Conservation (phyloP, 2,888 invertebrate genomes). For the Hartigia nigra region DNA sequence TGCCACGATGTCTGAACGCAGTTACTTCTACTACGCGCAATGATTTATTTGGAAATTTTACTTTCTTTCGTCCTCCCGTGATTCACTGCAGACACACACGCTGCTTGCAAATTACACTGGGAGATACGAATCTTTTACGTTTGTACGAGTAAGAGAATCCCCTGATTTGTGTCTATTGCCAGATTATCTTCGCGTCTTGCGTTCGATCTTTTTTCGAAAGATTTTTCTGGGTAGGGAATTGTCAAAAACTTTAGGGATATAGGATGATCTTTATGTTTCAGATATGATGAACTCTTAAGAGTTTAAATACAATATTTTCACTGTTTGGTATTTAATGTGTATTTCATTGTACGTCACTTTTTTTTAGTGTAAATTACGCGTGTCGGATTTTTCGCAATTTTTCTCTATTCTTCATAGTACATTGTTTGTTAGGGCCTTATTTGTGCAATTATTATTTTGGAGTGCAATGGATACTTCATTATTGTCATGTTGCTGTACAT, state of each 20-base stretch:
- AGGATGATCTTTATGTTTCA: background rate
- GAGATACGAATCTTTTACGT: background rate
- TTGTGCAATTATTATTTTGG: background rate
- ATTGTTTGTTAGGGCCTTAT: background rate
- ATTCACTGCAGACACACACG: background rate
- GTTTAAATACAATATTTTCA: background rate
- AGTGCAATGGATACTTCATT: background rate
- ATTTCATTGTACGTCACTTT: background rate
- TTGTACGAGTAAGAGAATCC: background rate
- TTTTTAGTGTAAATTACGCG: background rate
- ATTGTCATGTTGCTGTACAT: background rate
- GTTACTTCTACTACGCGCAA: background rate
- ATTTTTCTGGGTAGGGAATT: background rate
- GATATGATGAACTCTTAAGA: background rate
- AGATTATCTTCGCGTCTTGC: background rate
- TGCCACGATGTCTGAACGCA: constrained; percentile 3
- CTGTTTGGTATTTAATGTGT: background rate
- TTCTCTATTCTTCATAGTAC: background rate
- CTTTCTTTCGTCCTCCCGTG: background rate
- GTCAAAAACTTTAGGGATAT: background rate
- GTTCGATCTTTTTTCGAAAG: background rate
- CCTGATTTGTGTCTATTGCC: background rate
- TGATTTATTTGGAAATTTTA: background rate
- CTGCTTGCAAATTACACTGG: background rate
- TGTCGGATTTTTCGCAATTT: background rate